phyloP scores from a whole-genome alignment of 2,113 vertebrate genomes.

The Guaruba guarouba region DNA sequence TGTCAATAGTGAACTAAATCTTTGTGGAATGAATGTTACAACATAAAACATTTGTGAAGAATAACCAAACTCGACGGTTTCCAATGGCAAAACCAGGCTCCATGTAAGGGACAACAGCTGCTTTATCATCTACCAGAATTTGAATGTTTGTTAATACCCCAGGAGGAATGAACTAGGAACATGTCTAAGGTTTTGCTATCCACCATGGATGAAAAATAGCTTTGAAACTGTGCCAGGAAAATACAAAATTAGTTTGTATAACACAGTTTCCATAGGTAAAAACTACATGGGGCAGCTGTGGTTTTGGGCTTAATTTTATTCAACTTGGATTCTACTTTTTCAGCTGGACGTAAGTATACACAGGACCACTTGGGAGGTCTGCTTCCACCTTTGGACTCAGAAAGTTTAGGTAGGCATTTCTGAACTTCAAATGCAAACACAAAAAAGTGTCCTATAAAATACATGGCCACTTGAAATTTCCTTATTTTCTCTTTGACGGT shows the following conservation, averaged over 20 bases:
- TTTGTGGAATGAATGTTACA: not conserved
- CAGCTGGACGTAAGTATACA: not conserved
- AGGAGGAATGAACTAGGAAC: not conserved
- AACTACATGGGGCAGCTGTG: slow-evolving; percentile 20
- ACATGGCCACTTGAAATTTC: not conserved
- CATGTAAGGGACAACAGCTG: not conserved
- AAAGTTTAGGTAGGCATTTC: not conserved
- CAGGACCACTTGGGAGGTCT: slow-evolving; percentile 14
- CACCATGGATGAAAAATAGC: not conserved
- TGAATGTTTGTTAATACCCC: not conserved
- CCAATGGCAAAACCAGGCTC: not conserved
- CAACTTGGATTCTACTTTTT: not conserved
- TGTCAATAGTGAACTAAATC: not conserved
- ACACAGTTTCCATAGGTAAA: not conserved
- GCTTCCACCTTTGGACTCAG: not conserved
- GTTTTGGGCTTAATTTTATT: not conserved
- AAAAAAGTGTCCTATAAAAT: not conserved
- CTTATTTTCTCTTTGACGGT: not conserved
- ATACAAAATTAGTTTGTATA: not conserved
- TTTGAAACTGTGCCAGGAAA: slow-evolving; percentile 12
- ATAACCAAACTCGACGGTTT: not conserved
- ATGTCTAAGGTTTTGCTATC: not conserved
- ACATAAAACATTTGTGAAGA: not conserved
- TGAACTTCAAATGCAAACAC: not conserved
- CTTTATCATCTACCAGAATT: not conserved